Base-by-base conservation (phyloP, 92 coral and sea anemone species). In the Micromussa lordhowensis region DNA sequence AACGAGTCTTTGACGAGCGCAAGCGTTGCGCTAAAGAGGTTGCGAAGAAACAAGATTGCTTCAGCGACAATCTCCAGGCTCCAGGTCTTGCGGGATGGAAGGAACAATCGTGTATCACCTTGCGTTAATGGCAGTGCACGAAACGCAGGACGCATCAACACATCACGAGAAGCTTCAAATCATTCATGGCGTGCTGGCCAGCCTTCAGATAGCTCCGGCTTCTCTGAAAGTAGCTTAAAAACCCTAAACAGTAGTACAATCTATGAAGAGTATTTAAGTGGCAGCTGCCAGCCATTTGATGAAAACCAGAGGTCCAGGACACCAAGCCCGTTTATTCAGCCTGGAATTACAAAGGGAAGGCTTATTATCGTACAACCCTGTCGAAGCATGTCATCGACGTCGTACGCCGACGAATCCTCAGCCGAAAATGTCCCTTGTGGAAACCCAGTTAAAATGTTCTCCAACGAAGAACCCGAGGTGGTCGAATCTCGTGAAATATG, bases 311-410 rank as follows among this genome's bases (percentile, higher is more conserved):
- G 30, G 7, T 21, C 78, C 19, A 18, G 49, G 18, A 13, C 66
- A 69, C 75, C 66, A 29, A 69, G 14, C 15, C 16, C 68, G 22
- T 8, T 35, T 29, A 24, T 31, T 0, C n/a, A 82, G 86, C 68
- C 64, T 21, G 78, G 78, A 19, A 15, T 44, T 29, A 68, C 78
- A 24, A 32, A 38, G 15, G 86, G 86, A 4, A 82, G 86, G 35
- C 86, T 70, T 30, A 69, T 82, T 54, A 69, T 82, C 11, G 86
- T 82, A 0, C 68, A 82, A 49, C 78, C 86, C 10, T 82, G 76
- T 38, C 9, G 32, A 30, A 82, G 86, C 40, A 21, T 82, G 3
- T 68, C 86, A 74, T 36, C n/a, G 11, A 16, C 29, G 12, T 70
- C 86, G 21, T 82, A 49, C 61, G n/a, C n/a, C n/a, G 77, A 38